Base-by-base conservation (phyloP, 2,888 invertebrate genomes). In the Pimpla rufipes region DNA sequence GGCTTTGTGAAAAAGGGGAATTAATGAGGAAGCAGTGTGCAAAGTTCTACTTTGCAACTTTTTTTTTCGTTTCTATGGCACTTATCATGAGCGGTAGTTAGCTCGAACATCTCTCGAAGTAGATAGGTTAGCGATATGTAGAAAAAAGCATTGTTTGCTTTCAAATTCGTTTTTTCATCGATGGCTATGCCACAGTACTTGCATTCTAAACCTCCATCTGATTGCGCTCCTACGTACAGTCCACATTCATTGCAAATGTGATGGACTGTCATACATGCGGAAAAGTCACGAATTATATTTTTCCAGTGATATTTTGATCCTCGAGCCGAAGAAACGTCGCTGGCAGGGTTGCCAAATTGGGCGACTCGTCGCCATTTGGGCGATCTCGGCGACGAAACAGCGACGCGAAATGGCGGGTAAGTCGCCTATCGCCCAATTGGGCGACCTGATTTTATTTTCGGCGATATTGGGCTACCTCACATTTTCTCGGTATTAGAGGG, bases 281-380 rank as follows among this genome's bases (percentile, higher is more conserved):
- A 82, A 59, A 68, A 79, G 29, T 74, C 23, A 52, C 52, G 18
- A 13, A 82, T 57, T 2, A 75, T 40, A 59, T 74, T 71, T 62
- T 82, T 79, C 37, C 73, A 75, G 11, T 82, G 29, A 45, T 82
- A 82, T 62, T 79, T 78, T 16, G 59, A 29, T 5, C 29, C 29
- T 29, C 5, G 29, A 5, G 29, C 29, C 5, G 29, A 29, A 29
- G 29, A 5, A 29, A 29, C 29, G 29, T 5, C 29, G 5, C 29
- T 5, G 29, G 50, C 64, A 68, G 71, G 71, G 59, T 78, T 71
- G 59, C 71, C 71, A 73, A 71, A 79, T 79, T 79, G 71, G 79
- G 79, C 79, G 66, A 79, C 40, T 57, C 57, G 21, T 52, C 73
- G 70, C 73, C 37, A 52, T 42, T 73, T 79, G 79, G 73, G 79